Conservation (phyloP, 1,140 invertebrate species). For the Cephus cinctus region DNA sequence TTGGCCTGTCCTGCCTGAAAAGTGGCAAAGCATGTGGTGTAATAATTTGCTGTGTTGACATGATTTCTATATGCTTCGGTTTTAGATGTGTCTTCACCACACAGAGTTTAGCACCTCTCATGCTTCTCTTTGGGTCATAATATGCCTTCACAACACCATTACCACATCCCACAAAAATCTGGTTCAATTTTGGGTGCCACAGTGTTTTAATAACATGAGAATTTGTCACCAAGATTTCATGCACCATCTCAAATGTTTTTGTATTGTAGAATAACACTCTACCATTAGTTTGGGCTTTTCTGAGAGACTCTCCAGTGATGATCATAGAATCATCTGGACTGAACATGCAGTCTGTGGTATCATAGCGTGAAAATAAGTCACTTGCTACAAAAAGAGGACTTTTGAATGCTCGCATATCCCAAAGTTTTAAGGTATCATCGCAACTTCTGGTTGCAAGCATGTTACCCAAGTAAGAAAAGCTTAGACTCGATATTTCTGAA, state of each 20-base stretch:
- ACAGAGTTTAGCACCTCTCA: conserved; percentile 90
- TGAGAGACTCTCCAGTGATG: conserved; percentile 83
- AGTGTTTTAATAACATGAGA: conserved; percentile 85
- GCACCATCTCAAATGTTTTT: conserved; percentile 73
- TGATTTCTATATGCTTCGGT: conserved; percentile 79
- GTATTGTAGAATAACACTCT: conserved; percentile 81
- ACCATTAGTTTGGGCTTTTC: conserved; percentile 70
- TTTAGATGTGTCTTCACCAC: conserved; percentile 79
- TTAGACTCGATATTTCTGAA: conserved; percentile 79
- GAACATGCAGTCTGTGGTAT: conserved; percentile 91
- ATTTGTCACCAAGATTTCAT: conserved; percentile 72
- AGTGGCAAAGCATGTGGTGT: conserved; percentile 95
- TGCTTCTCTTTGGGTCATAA: conserved; percentile 84
- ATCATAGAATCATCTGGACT: conserved; percentile 91
- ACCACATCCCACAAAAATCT: conserved; percentile 90
- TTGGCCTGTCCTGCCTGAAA: conserved; percentile 89
- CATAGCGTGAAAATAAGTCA: conserved; percentile 81
- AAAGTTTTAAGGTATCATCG: conserved; percentile 94
- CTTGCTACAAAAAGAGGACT: conserved; percentile 68
- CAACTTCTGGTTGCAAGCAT: conserved; percentile 79
- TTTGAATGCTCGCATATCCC: conserved; percentile 88
- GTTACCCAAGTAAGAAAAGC: conserved; percentile 86
- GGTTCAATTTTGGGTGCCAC: conserved; percentile 98
- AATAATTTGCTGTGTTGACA: conserved; percentile 92
- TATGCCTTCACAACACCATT: conserved; percentile 89